Evolutionary conservation across 64 coral and sea anemone species (phyloP), one percentile per base, ranked within the genome.

Genomic region (Anthopleura sola): DNA sequence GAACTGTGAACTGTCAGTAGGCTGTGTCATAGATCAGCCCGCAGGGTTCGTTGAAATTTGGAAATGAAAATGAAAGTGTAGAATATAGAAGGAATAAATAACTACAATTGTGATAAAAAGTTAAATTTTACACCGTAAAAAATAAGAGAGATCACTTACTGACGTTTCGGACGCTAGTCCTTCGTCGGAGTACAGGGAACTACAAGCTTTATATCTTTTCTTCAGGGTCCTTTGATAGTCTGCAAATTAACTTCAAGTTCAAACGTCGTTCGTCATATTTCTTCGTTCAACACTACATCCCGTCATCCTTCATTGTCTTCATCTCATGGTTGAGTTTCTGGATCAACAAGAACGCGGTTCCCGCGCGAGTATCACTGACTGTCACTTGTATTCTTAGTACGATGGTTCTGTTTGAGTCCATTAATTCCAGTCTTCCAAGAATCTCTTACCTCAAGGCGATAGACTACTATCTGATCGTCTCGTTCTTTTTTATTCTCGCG

Each of bases 331-430:
- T 97, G 18, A 89, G 94, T 18, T 97, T 97, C 78, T 97, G 94
- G 94, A 89, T 97, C 17, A 92, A 97, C 80, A 86, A 89, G 47
- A 92, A 97, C 80, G 94, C 94, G 5, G 90, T 97, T 32, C 94
- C 94, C 0, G 94, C 94, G 5, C 87, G 94, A 10, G 85, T 97
- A 5, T 97, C 94, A 29, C 94, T 96, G 0, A 92, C 88, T 6
- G 90, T 96, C 38, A 96, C 94, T 31, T 96, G 94, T 51, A 92
- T 96, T 84, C 87, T 96, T 20, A 96, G 90, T 38, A 92, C 90
- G 20, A 96, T 96, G 94, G 84, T 96, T 38, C 87, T 96, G 16
- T 96, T 96, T 78, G 87, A 88, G 49, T 97, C 94, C 83, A 85
- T 89, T 55, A 97, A 92, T 76, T 92, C 90, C 10, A 92, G 83